Base-by-base conservation (phyloP, 2,113 vertebrate genomes). In the Cyanoramphus novaezelandiae region DNA sequence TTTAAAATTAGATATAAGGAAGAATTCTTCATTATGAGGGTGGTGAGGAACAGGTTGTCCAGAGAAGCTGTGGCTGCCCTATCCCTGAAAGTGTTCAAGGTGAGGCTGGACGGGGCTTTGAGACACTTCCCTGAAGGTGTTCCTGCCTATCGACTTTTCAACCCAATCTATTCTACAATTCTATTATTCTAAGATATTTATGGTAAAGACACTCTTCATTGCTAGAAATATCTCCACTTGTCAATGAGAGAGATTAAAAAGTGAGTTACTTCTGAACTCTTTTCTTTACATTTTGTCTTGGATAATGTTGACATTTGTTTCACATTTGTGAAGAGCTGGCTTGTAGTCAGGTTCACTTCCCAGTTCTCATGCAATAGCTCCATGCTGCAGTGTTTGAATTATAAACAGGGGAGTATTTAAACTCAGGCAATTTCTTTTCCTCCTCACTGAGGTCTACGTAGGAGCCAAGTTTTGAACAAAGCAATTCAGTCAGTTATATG, bases 361-460 rank as follows among this genome's bases (percentile, higher is more conserved):
- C 83, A 93, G 86, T 96, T 97, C 96, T 96, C 96, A 96, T 82
- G 65, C 80, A 94, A 87, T 41, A 44, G 80, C 70, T 94, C 77
- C 65, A 62, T 76, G 57, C 62, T 95, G 74, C 44, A 72, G 74
- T 43, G 69, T 81, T 93, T 94, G 76, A 81, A 93, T 94, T 92
- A 93, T 82, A 93, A 96, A 84, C 96, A 97, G 86, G 92, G 93
- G 96, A 96, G 92, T 85, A 94, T 89, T 96, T 94, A 96, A 96
- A 91, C 63, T 76, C 77, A 82, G 59, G 86, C 93, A 95, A 89
- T 90, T 92, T 93, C 77, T 92, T 94, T 88, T 94, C 77, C 86
- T 94, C 31, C 83, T 92, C 80, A 79, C 90, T 86, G 88, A 93
- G 57, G 83, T 92, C 96, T 87, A 89, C 44, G 41, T 67, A 72